Base-by-base conservation (phyloP, 2,888 invertebrate genomes). In the Drosophila cognata region DNA sequence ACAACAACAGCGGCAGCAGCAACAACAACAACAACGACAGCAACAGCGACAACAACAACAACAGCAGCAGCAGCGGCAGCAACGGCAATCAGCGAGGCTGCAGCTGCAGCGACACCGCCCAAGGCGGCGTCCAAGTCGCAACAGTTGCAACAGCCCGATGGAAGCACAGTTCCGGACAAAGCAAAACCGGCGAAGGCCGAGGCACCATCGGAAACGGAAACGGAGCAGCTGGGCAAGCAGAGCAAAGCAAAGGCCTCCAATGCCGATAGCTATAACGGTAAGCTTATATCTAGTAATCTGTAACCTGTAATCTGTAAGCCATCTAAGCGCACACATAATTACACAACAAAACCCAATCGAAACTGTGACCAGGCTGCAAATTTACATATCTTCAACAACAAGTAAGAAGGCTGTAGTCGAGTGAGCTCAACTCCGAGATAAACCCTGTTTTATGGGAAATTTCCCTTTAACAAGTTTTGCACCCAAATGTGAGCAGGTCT, bases 201-300 rank as follows among this genome's bases (percentile, higher is more conserved):
- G 36, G 57, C 71, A 38, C 28, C 77, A 51, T 1, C 60, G 41
- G 72, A 67, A 56, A 59, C 55, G 29, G 71, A 65, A 38, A 16
- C 38, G 28, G 71, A 77, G 25, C 52, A 61, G 38, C 41, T 57
- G 65, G 65, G 41, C 43, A 88, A 81, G 76, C 56, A 25, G 10
- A 60, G 60, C 31, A 73, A 66, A 29, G 36, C 65, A 43, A 13
- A 57, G 13, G 56, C 56, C 18, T 52, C 61, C 51, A 66, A 63
- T 33, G 60, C 57, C 29, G 84, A 86, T 31, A 60, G 61, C 56
- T 80, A 77, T 18, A 82, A 64, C 60, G 77, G 81, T 75, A 64
- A 71, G 74, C 28, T 7, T 16, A 21, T 28, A 56, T 7, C 43
- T 11, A 21, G 7, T 13, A 21, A 10, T 10, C 10, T 33, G 33